phyloP scores from a whole-genome alignment of 2,888 invertebrate genomes.

The Drosophila formosana region DNA sequence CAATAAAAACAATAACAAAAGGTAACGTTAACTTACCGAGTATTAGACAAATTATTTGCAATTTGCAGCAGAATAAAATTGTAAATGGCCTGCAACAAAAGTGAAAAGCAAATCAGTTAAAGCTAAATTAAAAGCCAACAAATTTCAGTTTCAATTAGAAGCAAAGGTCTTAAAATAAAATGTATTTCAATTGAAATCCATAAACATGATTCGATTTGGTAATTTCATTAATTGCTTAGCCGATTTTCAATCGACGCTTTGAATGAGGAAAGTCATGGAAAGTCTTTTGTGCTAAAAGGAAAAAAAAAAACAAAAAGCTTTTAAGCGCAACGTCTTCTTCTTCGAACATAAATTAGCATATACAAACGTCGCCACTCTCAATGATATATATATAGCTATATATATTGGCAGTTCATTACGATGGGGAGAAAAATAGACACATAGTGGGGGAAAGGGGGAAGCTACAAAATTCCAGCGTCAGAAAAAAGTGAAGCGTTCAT shows the following conservation, averaged over 20 bases:
- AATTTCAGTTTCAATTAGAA: neutral
- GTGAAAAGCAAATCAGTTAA: too few relatives aligned
- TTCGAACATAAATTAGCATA: constrained; percentile 71
- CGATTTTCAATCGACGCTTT: too few relatives aligned
- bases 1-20: too few relatives aligned
- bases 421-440: constrained; percentile 60
- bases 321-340: constrained; percentile 13
- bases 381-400: constrained; percentile 18
- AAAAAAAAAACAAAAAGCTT: constrained; percentile 2
- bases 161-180: too few relatives aligned
- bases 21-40: too few relatives aligned
- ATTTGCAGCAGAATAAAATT: too few relatives aligned
- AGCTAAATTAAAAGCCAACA: too few relatives aligned
- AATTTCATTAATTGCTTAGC: neutral
- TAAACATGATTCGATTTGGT: too few relatives aligned
- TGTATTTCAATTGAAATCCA: too few relatives aligned
- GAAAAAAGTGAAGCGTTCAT: constrained; percentile 70
- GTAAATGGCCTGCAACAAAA: too few relatives aligned
- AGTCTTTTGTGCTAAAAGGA: neutral
- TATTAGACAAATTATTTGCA: too few relatives aligned
- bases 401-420: constrained; percentile 59
- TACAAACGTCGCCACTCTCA: constrained; percentile 13
- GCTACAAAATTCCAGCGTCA: constrained; percentile 63
- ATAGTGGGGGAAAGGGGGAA: constrained; percentile 9
- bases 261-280: neutral